Evolutionary conservation across 2,113 vertebrate genomes (phyloP).

Genomic region (Mellivora capensis): DNA sequence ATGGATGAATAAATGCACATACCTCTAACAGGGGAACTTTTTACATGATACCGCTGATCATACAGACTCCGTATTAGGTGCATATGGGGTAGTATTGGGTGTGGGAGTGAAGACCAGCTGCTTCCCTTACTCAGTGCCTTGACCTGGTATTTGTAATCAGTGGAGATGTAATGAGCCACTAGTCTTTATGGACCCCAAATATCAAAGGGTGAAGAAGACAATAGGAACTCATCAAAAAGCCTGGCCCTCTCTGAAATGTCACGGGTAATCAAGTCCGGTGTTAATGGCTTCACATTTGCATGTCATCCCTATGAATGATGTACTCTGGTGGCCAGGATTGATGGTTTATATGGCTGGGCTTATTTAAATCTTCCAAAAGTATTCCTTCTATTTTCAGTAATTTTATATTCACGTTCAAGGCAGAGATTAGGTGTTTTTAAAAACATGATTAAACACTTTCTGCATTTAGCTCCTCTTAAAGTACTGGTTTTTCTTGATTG

Average conservation of each 20-base stretch:
- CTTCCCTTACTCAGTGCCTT: conserved; percentile 39
- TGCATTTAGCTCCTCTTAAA: neutral
- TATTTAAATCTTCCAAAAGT: conserved; percentile 67
- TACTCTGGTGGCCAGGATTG: conserved; percentile 54
- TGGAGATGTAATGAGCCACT: conserved; percentile 60
- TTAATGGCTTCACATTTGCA: conserved; percentile 77
- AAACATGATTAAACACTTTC: neutral
- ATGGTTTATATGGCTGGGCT: conserved; percentile 57
- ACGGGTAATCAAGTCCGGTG: conserved; percentile 72
- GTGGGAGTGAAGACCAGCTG: neutral
- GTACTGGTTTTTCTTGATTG: neutral
- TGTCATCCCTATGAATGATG: conserved; percentile 70
- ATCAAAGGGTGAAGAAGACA: conserved; percentile 76
- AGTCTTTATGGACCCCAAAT: conserved; percentile 57
- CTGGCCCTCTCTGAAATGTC: conserved; percentile 74
- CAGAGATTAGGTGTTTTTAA: neutral
- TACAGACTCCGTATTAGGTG: neutral
- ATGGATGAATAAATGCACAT: neutral
- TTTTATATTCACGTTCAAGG: conserved; percentile 48
- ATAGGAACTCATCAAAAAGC: conserved; percentile 64
- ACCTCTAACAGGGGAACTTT: neutral
- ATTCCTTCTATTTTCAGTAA: conserved; percentile 53
- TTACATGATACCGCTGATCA: neutral
- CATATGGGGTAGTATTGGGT: neutral
- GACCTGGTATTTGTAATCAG: conserved; percentile 57